Conservation (phyloP, 2,113 vertebrate genomes). For the Choloepus hoffmanni region DNA sequence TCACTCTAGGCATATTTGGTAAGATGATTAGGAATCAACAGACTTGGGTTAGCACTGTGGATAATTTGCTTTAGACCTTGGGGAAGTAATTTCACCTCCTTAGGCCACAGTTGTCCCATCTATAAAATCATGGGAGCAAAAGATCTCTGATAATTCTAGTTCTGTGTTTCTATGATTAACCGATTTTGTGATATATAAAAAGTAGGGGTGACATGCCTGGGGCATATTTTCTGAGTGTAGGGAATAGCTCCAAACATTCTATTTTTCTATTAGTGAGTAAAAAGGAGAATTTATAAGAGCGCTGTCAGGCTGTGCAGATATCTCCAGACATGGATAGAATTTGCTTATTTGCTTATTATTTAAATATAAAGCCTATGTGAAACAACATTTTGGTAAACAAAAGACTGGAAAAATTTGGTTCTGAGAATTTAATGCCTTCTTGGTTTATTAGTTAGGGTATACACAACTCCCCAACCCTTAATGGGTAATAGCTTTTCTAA, state of each 20-base stretch:
- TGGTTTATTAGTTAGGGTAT: constrained; percentile 17
- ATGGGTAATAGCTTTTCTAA: not conserved
- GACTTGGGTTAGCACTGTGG: not conserved
- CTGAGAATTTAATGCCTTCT: constrained; percentile 26
- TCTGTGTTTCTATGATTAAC: not conserved
- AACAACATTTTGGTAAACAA: constrained; percentile 35
- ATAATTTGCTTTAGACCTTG: constrained; percentile 38
- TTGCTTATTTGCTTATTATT: not conserved
- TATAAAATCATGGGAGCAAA: not conserved
- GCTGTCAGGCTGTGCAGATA: not conserved
- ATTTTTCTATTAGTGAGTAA: not conserved
- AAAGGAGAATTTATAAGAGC: not conserved
- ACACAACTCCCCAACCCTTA: not conserved
- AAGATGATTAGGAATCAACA: constrained; percentile 46
- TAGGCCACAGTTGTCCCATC: not conserved
- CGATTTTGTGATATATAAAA: constrained; percentile 57
- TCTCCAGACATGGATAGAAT: not conserved
- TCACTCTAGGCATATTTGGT: constrained; percentile 15
- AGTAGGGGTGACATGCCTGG: not conserved
- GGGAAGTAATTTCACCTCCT: constrained; percentile 29
- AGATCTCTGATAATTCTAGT: constrained; percentile 28
- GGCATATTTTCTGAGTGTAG: not conserved
- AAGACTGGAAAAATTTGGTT: not conserved
- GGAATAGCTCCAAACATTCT: not conserved
- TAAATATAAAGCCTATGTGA: not conserved